phyloP scores from a whole-genome alignment of 2,888 invertebrate genomes.

The Pristionchus entomophagus region DNA sequence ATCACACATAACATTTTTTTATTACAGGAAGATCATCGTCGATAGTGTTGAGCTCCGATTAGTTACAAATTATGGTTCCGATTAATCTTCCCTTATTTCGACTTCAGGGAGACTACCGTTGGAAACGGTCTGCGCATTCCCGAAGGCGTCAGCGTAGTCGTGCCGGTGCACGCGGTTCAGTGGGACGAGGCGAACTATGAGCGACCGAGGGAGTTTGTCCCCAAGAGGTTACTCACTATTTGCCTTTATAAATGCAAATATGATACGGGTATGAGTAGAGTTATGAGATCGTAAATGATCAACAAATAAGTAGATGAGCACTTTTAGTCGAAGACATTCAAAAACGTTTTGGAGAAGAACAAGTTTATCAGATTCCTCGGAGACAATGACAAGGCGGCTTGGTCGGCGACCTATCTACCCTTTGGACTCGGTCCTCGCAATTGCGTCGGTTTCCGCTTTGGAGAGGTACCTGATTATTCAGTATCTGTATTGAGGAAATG shows the following conservation, averaged over 20 bases:
- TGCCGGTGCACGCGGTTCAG: neutral
- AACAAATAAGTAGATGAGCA: no score
- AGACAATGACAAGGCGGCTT: neutral
- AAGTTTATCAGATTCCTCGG: slow-evolving; percentile 4
- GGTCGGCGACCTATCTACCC: neutral
- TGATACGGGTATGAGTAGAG: no score
- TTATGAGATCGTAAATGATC: no score
- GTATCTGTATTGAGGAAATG: no score
- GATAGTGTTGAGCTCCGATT: no score
- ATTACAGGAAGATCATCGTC: neutral
- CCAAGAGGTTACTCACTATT: no score
- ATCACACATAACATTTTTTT: no score
- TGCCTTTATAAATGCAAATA: no score
- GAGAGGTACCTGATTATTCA: no score
- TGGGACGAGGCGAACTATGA: slow-evolving; percentile 11
- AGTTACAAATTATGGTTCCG: neutral
- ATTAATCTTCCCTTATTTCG: no score
- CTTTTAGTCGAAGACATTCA: no score
- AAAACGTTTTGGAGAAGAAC: no score
- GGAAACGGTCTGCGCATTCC: neutral
- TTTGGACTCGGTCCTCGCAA: slow-evolving; percentile 41
- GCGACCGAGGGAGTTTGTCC: neutral
- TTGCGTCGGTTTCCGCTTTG: slow-evolving; percentile 29
- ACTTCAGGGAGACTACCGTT: neutral
- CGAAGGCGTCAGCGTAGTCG: neutral